Conservation (phyloP, 2,113 vertebrate genomes). For the Oncorhynchus masou region DNA sequence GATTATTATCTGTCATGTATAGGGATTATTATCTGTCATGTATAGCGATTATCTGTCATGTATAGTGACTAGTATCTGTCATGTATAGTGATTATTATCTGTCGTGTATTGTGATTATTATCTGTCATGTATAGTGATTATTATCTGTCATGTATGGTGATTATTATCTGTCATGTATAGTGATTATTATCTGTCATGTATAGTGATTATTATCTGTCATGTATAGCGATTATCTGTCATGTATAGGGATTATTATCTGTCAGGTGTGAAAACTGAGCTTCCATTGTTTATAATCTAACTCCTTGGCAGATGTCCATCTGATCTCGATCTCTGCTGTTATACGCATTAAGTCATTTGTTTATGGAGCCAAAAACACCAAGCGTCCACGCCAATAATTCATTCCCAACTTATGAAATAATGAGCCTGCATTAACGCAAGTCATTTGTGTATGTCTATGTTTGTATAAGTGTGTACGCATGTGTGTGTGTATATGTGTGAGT, state of each 20-base stretch:
- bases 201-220: too few relatives aligned
- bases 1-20: background rate
- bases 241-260: background rate
- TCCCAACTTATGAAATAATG: constrained; percentile 32
- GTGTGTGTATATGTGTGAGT: background rate
- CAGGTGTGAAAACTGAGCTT: background rate
- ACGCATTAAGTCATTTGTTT: constrained; percentile 38
- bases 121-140: background rate
- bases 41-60: background rate
- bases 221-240: background rate
- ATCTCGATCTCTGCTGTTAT: constrained; percentile 10
- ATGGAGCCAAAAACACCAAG: constrained; percentile 30
- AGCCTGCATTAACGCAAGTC: constrained; percentile 42
- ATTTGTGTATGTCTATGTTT: constrained; percentile 19
- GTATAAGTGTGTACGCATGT: background rate
- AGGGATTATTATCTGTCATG: background rate
- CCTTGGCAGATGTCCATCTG: background rate
- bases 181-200: too few relatives aligned
- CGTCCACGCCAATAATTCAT: constrained; percentile 26
- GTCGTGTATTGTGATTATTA: background rate
- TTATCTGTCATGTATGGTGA: too few relatives aligned
- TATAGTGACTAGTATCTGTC: too few relatives aligned
- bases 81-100: too few relatives aligned
- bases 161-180: too few relatives aligned
- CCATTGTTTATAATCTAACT: background rate